Percentiles rank a stretch among this genome's conserved stretches.
phyloP scores from a whole-genome alignment of 2,888 invertebrate genomes.

The Abscondita cerata region DNA sequence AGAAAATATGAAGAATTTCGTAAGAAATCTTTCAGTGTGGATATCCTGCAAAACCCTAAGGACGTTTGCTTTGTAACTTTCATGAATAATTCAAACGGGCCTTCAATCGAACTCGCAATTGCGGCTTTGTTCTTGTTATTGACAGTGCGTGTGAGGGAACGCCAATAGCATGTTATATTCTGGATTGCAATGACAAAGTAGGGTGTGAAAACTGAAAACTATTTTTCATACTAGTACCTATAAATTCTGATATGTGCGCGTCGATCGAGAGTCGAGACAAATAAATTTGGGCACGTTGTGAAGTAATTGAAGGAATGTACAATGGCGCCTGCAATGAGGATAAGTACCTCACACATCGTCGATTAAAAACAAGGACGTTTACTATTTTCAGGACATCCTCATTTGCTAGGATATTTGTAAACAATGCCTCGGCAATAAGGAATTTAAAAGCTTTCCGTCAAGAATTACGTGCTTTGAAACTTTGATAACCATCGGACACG shows the following conservation, averaged over 20 bases:
- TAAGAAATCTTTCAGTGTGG: conserved; percentile 22
- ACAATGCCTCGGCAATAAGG: conserved; percentile 47
- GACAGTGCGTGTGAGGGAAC: conserved; percentile 38
- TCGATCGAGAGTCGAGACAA: too few relatives aligned
- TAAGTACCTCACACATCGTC: conserved; percentile 23
- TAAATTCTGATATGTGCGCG: too few relatives aligned
- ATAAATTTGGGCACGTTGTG: too few relatives aligned
- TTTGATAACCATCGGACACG: conserved; percentile 44
- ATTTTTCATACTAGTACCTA: too few relatives aligned
- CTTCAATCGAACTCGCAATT: conserved; percentile 33
- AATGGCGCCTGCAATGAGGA: conserved; percentile 6
- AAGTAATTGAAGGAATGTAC: not conserved
- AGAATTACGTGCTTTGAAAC: conserved; percentile 50
- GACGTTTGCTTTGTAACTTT: conserved; percentile 25
- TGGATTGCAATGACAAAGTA: conserved; percentile 28
- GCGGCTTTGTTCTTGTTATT: conserved; percentile 36
- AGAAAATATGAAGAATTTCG: conserved; percentile 18
- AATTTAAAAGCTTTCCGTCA: conserved; percentile 51
- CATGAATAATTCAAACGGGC: conserved; percentile 30
- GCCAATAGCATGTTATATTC: conserved; percentile 37
- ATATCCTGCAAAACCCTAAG: conserved; percentile 23
- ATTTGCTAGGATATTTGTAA: conserved; percentile 37
- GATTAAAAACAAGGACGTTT: conserved; percentile 35
- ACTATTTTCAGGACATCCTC: conserved; percentile 23
- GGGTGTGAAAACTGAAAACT: conserved; percentile 8